Evolutionary conservation across 1,140 invertebrate species (phyloP).

Genomic region (Drosophila parabipectinata): DNA sequence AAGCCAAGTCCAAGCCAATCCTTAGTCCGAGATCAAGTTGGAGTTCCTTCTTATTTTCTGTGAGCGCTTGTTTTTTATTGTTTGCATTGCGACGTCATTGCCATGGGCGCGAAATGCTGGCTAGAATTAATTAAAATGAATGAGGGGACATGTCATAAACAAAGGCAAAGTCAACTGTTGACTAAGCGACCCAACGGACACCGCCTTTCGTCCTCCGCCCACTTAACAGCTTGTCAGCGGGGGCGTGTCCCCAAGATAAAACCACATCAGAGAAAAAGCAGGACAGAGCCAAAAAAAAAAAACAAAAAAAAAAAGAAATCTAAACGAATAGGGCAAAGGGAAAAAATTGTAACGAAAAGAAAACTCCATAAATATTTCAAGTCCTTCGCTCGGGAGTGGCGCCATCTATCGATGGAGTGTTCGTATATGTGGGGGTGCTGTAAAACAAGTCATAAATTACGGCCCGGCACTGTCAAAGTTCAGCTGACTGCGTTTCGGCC

Average conservation of each 20-base stretch:
- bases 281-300: constrained; percentile 7
- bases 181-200: constrained; percentile 57
- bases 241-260: constrained; percentile 68
- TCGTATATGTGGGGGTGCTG: constrained; percentile 61
- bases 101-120: constrained; percentile 76
- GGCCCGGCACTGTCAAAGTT: constrained; percentile 74
- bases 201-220: constrained; percentile 4
- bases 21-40: constrained; percentile 10
- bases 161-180: constrained; percentile 77
- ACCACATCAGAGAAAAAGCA: constrained; percentile 68
- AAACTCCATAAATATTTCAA: constrained; percentile 81
- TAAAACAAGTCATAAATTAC: constrained; percentile 83
- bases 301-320: constrained; percentile 17
- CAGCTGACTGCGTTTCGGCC: constrained; percentile 77
- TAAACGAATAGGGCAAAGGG: neutral
- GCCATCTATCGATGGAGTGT: constrained; percentile 72
- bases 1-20: constrained; percentile 16
- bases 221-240: constrained; percentile 32
- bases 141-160: constrained; percentile 82
- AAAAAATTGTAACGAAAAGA: constrained; percentile 71
- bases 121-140: constrained; percentile 82
- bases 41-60: constrained; percentile 14
- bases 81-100: constrained; percentile 77
- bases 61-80: constrained; percentile 60
- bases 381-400: constrained; percentile 67